A percentile compares a stretch with the other conserved stretches of the same genome.
phyloP scores from a whole-genome alignment of 2,888 invertebrate species.

The Hymenopus coronatus region DNA sequence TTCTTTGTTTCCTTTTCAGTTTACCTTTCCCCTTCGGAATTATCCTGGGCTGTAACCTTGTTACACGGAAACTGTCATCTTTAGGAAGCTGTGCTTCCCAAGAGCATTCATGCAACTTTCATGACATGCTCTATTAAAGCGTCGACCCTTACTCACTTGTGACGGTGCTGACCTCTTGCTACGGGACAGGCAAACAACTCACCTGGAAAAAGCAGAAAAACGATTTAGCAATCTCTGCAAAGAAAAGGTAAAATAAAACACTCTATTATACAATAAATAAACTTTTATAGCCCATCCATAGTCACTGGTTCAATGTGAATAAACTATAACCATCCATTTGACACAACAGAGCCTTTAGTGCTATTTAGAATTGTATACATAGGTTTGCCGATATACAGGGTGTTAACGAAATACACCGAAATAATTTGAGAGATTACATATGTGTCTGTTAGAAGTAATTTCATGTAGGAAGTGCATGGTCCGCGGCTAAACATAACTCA shows the following conservation, averaged over 20 bases:
- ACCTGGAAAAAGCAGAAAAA: neutral
- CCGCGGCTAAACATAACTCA: too few species aligned
- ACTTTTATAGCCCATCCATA: too few species aligned
- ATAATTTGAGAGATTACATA: too few species aligned
- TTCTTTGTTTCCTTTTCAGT: neutral
- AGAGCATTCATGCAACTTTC: neutral
- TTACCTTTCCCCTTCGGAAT: neutral
- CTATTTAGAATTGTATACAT: too few species aligned
- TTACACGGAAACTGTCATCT: neutral
- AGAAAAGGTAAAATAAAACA: neutral
- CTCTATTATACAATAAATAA: too few species aligned
- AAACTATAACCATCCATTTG: too few species aligned
- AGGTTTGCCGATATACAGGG: too few species aligned
- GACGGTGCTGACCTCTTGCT: neutral
- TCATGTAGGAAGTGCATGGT: too few species aligned
- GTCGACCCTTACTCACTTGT: neutral
- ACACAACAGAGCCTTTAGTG: too few species aligned
- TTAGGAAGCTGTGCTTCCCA: neutral
- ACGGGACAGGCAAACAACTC: neutral
- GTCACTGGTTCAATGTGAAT: too few species aligned
- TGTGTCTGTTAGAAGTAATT: too few species aligned
- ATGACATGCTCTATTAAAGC: neutral
- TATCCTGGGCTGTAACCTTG: neutral
- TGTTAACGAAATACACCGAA: too few species aligned
- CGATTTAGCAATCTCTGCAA: neutral